These are phyloP conservation scores for Blennius ocellaris DNA, from an alignment of 2,113 vertebrate genomes.

Conservation along the genomic window DNA sequence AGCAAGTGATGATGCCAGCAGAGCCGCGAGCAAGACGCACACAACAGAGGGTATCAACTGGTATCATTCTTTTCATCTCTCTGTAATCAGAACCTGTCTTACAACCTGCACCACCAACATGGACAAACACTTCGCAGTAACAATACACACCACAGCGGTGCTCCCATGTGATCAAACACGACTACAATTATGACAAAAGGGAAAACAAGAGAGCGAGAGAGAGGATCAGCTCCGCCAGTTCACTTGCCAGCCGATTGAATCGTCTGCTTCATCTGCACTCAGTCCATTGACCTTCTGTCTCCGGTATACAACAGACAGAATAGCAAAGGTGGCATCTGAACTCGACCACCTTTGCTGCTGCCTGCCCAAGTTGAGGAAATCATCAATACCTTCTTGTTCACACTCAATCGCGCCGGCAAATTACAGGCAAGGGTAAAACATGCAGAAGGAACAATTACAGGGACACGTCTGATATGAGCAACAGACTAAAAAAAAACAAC, in stretches of 20 bases:
- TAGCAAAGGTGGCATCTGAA: slow-evolving; percentile 42
- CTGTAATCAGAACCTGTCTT: slow-evolving; percentile 23
- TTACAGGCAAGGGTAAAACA: slow-evolving; percentile 26
- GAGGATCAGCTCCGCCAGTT: slow-evolving; percentile 39
- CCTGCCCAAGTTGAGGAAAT: slow-evolving; percentile 38
- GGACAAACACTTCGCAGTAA: not conserved
- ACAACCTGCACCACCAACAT: not conserved
- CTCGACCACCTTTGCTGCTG: slow-evolving; percentile 18
- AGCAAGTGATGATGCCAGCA: slow-evolving; percentile 20
- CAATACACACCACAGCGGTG: slow-evolving; percentile 19
- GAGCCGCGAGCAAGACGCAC: slow-evolving; percentile 42
- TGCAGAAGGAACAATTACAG: not conserved
- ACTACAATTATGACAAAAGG: slow-evolving; percentile 21
- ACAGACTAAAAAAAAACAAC: not conserved
- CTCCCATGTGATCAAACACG: slow-evolving; percentile 21
- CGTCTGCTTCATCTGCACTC: slow-evolving; percentile 52
- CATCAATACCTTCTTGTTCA: slow-evolving; percentile 51
- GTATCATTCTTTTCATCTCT: slow-evolving; percentile 53
- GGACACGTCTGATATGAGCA: not conserved
- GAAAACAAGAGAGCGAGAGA: slow-evolving; percentile 37
- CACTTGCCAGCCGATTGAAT: slow-evolving; percentile 52
- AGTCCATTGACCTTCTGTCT: slow-evolving; percentile 61
- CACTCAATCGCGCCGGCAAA: slow-evolving; percentile 24
- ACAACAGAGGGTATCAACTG: slow-evolving; percentile 40
- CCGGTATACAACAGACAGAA: slow-evolving; percentile 36